Evolutionary conservation across 2,113 vertebrate genomes (phyloP).

Genomic region (Eretmochelys imbricata): DNA sequence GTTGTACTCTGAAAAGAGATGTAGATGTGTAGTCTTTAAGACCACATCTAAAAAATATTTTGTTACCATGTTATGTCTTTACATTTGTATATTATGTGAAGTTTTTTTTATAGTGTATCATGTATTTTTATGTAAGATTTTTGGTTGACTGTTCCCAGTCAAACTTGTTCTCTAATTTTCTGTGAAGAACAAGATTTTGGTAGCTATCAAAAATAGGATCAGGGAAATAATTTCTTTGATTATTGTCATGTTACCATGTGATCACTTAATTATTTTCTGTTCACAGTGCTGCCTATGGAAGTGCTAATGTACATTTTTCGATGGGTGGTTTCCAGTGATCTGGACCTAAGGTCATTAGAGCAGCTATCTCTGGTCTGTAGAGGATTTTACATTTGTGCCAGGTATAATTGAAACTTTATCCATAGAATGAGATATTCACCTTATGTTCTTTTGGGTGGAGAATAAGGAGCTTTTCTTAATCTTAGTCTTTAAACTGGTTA

Average conservation of each 20-base stretch:
- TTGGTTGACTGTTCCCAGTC: neutral
- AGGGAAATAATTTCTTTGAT: neutral
- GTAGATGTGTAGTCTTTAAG: neutral
- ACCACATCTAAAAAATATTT: neutral
- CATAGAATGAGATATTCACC: neutral
- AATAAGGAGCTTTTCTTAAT: neutral
- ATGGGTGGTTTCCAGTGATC: slow-evolving; percentile 97
- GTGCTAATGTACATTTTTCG: slow-evolving; percentile 98
- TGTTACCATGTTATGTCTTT: neutral
- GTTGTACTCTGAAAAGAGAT: neutral
- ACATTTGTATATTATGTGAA: neutral
- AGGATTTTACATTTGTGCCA: slow-evolving; percentile 98
- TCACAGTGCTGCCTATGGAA: slow-evolving; percentile 90
- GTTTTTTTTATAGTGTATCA: neutral
- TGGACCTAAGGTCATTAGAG: slow-evolving; percentile 95
- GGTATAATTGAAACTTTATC: slow-evolving; percentile 78
- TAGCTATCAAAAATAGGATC: neutral
- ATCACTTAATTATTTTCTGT: slow-evolving; percentile 22
- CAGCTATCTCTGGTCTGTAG: slow-evolving; percentile 95
- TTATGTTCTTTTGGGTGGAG: neutral
- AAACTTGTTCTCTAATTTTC: neutral
- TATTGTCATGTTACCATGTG: neutral
- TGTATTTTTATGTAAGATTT: neutral
- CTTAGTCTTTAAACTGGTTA: neutral
- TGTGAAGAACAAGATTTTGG: neutral